Evolutionary conservation across 2,888 invertebrate genomes (phyloP).

Genomic region (Orchestes rusci): DNA sequence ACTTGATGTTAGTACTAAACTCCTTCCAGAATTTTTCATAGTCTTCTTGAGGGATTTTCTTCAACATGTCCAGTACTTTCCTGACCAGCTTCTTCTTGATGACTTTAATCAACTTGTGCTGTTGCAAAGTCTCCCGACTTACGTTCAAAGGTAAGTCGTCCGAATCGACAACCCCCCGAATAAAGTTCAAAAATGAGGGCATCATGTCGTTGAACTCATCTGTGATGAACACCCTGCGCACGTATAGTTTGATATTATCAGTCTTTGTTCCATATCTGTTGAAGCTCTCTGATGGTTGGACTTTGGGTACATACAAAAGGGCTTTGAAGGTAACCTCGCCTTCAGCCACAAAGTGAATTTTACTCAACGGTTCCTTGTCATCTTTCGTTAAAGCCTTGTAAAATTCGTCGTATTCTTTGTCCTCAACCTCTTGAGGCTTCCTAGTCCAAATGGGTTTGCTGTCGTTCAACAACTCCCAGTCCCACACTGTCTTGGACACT

Average conservation of each 20-base stretch:
- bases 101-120: conserved; percentile 96
- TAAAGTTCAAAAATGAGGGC: conserved; percentile 93
- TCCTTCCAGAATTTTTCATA: conserved; percentile 98
- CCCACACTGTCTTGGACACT: conserved; percentile 92
- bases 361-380: conserved; percentile 70
- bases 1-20: conserved; percentile 82
- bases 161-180: conserved; percentile 96
- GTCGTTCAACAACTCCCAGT: conserved; percentile 95
- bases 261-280: conserved; percentile 87
- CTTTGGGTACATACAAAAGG: conserved; percentile 85
- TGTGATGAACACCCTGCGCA: conserved; percentile 97
- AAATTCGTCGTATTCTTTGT: conserved; percentile 90
- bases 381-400: conserved; percentile 94
- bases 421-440: conserved; percentile 76
- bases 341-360: conserved; percentile 95
- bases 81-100: conserved; percentile 98
- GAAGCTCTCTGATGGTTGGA: conserved; percentile 89
- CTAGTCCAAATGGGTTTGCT: conserved; percentile 99
- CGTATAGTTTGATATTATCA: conserved; percentile 94
- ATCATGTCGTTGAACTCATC: conserved; percentile 99
- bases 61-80: conserved; percentile 95
- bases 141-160: conserved; percentile 98
- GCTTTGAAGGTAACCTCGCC: conserved; percentile 99
- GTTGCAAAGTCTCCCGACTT: conserved; percentile 95
- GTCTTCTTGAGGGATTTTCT: conserved; percentile 85